phyloP scores from a whole-genome alignment of 2,888 invertebrate species.

The Meta bourneti region DNA sequence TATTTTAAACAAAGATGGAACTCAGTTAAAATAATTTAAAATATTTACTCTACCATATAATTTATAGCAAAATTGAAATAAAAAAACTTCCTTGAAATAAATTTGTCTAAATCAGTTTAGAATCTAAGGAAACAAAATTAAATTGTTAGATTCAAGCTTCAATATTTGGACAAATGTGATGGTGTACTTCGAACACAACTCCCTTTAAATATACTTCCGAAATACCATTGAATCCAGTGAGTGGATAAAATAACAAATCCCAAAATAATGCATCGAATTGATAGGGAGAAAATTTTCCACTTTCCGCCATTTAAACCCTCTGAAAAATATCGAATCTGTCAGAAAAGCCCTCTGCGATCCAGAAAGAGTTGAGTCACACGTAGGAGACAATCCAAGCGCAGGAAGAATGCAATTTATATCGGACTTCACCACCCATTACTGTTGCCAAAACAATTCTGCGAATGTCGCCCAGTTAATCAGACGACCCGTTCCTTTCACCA shows the following conservation, averaged over 20 bases:
- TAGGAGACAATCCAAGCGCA: slow-evolving; percentile 25
- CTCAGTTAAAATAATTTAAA: no score
- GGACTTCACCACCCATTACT: slow-evolving; percentile 44
- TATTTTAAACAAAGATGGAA: no score
- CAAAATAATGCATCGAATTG: slow-evolving; percentile 16
- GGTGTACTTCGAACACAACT: not conserved
- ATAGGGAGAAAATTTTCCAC: slow-evolving; percentile 29
- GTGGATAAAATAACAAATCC: not conserved
- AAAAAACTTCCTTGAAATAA: no score
- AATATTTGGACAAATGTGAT: not conserved
- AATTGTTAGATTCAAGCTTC: not conserved
- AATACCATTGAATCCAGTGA: not conserved
- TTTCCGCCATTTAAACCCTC: slow-evolving; percentile 28
- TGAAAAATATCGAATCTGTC: slow-evolving; percentile 34
- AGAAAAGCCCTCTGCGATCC: slow-evolving; percentile 32
- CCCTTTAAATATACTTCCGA: not conserved
- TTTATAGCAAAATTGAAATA: no score
- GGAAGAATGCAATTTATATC: slow-evolving; percentile 54
- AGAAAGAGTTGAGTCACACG: slow-evolving; percentile 50
- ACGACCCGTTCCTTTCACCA: slow-evolving; percentile 39
- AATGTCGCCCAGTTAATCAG: slow-evolving; percentile 50
- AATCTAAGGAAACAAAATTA: not conserved
- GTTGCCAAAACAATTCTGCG: slow-evolving; percentile 54
- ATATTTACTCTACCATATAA: no score
- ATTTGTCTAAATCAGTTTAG: no score